Conservation (phyloP, 2,797 vertebrate species). For the Tokudaia muenninki region DNA sequence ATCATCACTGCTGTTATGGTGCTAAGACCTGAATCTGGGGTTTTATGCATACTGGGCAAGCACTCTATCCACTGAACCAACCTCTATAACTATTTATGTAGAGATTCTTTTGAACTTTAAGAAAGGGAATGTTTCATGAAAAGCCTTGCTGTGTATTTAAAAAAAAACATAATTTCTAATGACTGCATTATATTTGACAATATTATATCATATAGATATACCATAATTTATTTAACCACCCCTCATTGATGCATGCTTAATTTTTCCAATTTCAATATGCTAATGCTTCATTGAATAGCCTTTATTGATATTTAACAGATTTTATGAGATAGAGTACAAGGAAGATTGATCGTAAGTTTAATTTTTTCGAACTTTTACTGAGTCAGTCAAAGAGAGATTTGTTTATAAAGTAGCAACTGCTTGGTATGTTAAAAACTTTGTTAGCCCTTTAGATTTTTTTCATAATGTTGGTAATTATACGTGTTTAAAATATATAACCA, state of each 20-base stretch:
- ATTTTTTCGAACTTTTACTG: constrained; percentile 51
- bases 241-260: neutral
- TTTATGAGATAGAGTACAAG: constrained; percentile 62
- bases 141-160: constrained; percentile 12
- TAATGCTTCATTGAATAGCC: constrained; percentile 34
- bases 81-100: constrained; percentile 1
- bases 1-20: neutral
- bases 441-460: constrained; percentile 50
- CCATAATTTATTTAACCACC: constrained; percentile 58
- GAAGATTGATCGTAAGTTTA: constrained; percentile 6
- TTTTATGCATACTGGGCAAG: neutral
- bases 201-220: constrained; percentile 36
- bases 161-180: constrained; percentile 53
- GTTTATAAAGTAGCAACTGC: neutral
- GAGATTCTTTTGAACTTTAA: constrained; percentile 43
- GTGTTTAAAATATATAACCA: constrained; percentile 8
- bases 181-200: constrained; percentile 33
- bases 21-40: neutral
- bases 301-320: constrained; percentile 59
- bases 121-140: neutral
- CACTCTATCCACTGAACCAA: neutral
- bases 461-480: constrained; percentile 50
- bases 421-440: neutral
- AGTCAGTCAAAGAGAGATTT: constrained; percentile 56
- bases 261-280: constrained; percentile 33